Base-by-base conservation (phyloP, 2,888 invertebrate species). In the Cosmorhoe ocellata region DNA sequence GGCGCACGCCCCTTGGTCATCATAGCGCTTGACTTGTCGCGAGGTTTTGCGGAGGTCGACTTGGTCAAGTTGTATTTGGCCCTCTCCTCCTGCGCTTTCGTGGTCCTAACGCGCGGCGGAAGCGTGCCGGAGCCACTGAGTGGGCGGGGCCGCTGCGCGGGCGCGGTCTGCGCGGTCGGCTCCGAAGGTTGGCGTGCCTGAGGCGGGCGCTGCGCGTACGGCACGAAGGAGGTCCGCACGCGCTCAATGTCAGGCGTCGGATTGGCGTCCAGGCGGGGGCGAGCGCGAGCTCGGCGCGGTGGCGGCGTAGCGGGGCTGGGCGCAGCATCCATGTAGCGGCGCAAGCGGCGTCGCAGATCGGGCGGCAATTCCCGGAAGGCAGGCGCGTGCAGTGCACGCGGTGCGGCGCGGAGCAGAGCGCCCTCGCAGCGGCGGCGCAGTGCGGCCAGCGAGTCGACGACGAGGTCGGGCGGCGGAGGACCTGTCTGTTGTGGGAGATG, bases 41-140 rank as follows among this genome's bases (percentile, higher is more conserved):
- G 76, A 2, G 77, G 71, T 37, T 68, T 66, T 2, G 67, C 43
- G 6, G 14, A 24, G 3, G 26, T 69, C 3, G 73, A 77, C 58
- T 84, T 85, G 3, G 59, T 70, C 57, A 79, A 71, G 58, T 89
- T 89, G 44, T 69, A 88, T 55, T 79, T 84, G 0, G 87, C 84
- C 0, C 89, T 73, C 50, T 88, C 78, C 37, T 87, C 84, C 49
- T 89, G 89, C 1, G 89, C 88, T 57, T 81, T 86, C 0, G 89
- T 89, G 18, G 82, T 86, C 38, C 85, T 67, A 1, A 89, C 80
- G 56, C 71, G 75, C 0, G 84, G 84, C 5, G 74, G 69, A 1
- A 54, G 51, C 1, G 53, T 24, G 22, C 65, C 61, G 1, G 39
- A 34, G 7, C 24, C 18, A 18, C 18, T 2, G 18, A 4, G 18